phyloP scores from a whole-genome alignment of 1,140 invertebrate species.

The Zaprionus davidi region DNA sequence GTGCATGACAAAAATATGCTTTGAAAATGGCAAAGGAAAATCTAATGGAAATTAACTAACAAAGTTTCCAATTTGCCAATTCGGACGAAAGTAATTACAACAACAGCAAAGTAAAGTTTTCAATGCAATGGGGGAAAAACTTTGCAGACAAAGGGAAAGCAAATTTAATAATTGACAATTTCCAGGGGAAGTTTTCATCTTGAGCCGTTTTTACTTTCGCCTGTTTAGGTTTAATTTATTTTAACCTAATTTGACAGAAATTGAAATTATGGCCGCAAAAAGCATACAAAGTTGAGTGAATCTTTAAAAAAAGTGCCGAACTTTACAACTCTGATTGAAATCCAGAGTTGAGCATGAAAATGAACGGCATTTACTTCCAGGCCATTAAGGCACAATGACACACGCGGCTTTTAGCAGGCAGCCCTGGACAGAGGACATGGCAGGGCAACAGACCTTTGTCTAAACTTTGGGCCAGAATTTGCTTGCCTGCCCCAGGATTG shows the following conservation, averaged over 20 bases:
- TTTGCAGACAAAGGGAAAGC: conserved; percentile 10
- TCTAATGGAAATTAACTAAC: conserved; percentile 11
- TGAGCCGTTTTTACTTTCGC: conserved; percentile 2
- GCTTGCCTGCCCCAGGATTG: conserved; percentile 32
- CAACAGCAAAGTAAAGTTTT: not conserved
- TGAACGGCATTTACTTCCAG: conserved; percentile 52
- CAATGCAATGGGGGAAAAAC: not conserved
- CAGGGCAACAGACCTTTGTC: conserved; percentile 30
- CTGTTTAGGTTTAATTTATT: conserved; percentile 37
- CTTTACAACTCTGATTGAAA: conserved; percentile 50
- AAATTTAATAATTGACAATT: conserved; percentile 37
- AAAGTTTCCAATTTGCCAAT: conserved; percentile 13
- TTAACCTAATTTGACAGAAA: conserved; percentile 45
- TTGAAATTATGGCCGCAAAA: conserved; percentile 21
- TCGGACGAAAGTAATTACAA: conserved; percentile 3
- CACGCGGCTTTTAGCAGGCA: conserved; percentile 16
- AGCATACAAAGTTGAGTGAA: not conserved
- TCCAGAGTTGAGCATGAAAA: conserved; percentile 32
- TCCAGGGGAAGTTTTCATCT: conserved; percentile 18
- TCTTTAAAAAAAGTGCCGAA: conserved; percentile 15
- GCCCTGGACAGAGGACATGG: not conserved
- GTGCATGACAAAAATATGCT: conserved; percentile 2
- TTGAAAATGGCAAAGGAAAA: not conserved
- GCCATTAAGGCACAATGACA: conserved; percentile 55
- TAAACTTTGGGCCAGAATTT: conserved; percentile 45